Base-by-base conservation (phyloP, 2,888 invertebrate species). In the Vesta saturnalis region DNA sequence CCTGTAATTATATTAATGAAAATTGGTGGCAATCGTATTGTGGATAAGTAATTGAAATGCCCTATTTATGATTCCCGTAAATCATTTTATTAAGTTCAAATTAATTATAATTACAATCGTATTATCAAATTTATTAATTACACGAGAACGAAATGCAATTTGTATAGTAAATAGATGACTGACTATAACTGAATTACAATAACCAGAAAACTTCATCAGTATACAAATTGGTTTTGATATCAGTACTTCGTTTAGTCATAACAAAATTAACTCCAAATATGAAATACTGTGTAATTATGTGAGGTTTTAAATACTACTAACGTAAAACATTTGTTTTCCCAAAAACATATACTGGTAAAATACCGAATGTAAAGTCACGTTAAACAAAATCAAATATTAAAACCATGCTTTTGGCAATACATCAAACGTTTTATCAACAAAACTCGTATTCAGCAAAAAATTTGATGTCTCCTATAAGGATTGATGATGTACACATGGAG, bases 401-500 rank as follows among this genome's bases (percentile, higher is more conserved):
- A 22, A 10, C 22, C n/a, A n/a, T 10, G 22, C 22, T 22, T 49
- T 49, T 49, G 47, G 47, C 47, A 49, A 49, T 49, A 18, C 47
- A 49, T 49, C 47, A 49, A 49, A 49, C 47, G 47, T 14, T 8
- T 49, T 49, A 49, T 49, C 47, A 18, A 49, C 47, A 49, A 18
- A 15, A 18, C 18, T 18, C 47, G 5, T 8, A 49, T 8, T 14
- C 47, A 49, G 18, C 8, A 15, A 49, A 49, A 49, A 39, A 39
- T n/a, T 39, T 39, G 39, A 39, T 39, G n/a, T 10, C 39, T 39
- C 12, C 16, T 64, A 30, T 18, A 19, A 66, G 15, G 64, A 69
- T 69, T 69, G 63, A 69, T 65, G 64, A 60, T 14, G 6, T 60
- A 39, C 57, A 59, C 18, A 16, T 54, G 70, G 66, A 58, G 70